phyloP scores from a whole-genome alignment of 1,140 invertebrate genomes.

The Vollenhovia emeryi region DNA sequence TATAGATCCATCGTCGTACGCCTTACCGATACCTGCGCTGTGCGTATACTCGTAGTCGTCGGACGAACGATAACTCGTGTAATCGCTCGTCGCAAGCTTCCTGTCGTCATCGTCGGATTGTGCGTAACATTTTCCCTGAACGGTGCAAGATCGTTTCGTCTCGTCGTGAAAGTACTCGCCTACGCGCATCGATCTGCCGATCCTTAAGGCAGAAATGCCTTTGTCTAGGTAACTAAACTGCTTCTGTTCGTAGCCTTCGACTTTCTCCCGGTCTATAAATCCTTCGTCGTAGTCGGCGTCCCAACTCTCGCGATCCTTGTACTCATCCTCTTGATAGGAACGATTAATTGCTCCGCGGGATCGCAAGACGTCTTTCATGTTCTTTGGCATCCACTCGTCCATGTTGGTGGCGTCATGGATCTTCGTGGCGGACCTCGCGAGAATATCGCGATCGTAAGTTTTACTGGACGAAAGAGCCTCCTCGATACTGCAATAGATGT shows the following conservation, averaged over 20 bases:
- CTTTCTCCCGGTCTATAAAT: conserved; percentile 57
- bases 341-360: background rate
- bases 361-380: conserved; percentile 18
- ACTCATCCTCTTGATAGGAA: conserved; percentile 73
- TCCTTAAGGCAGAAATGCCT: background rate
- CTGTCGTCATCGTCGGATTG: conserved; percentile 64
- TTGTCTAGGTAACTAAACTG: conserved; percentile 37
- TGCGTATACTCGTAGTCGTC: conserved; percentile 72
- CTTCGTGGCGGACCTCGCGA: background rate
- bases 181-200: conserved; percentile 26
- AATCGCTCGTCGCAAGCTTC: conserved; percentile 55
- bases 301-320: conserved; percentile 71
- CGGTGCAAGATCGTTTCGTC: conserved; percentile 29
- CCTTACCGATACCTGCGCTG: conserved; percentile 27
- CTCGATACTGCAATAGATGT: conserved; percentile 83
- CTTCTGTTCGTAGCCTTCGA: conserved; percentile 59
- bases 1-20: conserved; percentile 38
- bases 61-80: conserved; percentile 71
- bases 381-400: conserved; percentile 57
- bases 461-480: conserved; percentile 73
- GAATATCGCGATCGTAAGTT: conserved; percentile 46
- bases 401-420: conserved; percentile 38
- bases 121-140: conserved; percentile 57
- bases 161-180: conserved; percentile 59
- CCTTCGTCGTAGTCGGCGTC: conserved; percentile 68